Base-by-base conservation (phyloP, 2,888 invertebrate genomes). In the Eristalinus aeneus region DNA sequence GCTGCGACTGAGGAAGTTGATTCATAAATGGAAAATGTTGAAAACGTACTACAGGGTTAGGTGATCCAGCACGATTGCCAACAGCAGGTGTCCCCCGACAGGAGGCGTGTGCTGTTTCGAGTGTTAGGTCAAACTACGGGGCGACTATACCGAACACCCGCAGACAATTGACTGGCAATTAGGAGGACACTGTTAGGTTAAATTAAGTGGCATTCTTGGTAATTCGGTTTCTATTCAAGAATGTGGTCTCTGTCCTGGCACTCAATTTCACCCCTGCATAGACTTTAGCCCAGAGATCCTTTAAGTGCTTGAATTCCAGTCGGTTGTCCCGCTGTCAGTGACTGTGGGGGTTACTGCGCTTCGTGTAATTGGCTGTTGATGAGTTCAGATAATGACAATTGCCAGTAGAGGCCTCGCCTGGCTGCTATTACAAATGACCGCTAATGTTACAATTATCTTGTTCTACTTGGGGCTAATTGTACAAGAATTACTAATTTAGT, bases 321-420 rank as follows among this genome's bases (percentile, higher is more conserved):
- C 20, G 54, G 39, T 31, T 54, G 56, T 2, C 11, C 46, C 69
- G 32, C 74, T 31, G 63, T 8, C 16, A 5, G 16, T 46, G 63
- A 54, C 16, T 61, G 22, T 46, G 71, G 56, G 39, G 46, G 69
- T 58, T 77, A 31, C 74, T 73, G n/a, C 46, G 16, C 46, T 46
- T 54, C 22, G 61, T 80, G 36, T 85, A 85, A 85, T 80, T 85
- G 72, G 76, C 72, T 85, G 84, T 76, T 85, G 80, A 85, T 85
- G 84, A 80, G 72, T 85, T 80, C 39, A 72, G 67, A 80, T 85
- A 80, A 80, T 85, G 75, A 68, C 80, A 85, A 85, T 85, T 85
- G 75, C 61, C 65, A 46, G 58, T n/a, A 46, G 54, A 64, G 39
- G 46, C 34, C 16, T 16, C 22, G 36, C 39, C 22, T n/a, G 36